Evolutionary conservation across 2,797 vertebrate species (phyloP).

Genomic region (Octomys mimax): DNA sequence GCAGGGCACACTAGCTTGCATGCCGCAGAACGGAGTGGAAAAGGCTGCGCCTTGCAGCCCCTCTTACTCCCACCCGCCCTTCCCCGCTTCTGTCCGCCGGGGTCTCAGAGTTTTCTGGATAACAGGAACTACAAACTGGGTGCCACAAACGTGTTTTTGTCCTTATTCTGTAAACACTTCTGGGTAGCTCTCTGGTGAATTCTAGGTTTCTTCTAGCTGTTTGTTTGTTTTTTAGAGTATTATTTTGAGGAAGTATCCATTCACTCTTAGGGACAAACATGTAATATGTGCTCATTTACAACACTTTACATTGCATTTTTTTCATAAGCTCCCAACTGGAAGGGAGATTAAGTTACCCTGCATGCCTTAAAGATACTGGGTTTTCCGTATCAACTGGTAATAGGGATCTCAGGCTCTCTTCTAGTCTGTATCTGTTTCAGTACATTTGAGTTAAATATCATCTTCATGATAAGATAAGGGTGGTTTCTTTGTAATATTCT

Average conservation of each 20-base stretch:
- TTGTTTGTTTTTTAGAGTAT: not conserved
- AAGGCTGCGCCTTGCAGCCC: not conserved
- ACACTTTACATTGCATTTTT: not conserved
- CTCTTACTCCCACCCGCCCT: not conserved
- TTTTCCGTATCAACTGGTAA: conserved; percentile 7
- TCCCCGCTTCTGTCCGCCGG: not conserved
- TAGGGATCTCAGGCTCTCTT: not conserved
- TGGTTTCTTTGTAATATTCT: conserved; percentile 38
- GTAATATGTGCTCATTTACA: not conserved
- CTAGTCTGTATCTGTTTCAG: not conserved
- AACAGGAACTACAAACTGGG: not conserved
- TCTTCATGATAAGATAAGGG: not conserved
- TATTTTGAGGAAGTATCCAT: not conserved
- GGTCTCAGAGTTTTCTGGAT: not conserved
- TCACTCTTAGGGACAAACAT: not conserved
- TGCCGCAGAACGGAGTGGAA: not conserved
- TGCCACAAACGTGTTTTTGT: conserved; percentile 11
- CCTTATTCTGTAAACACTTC: not conserved
- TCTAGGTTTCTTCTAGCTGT: conserved; percentile 44
- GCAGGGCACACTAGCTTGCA: not conserved
- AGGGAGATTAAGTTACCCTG: not conserved
- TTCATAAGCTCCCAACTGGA: not conserved
- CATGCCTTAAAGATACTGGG: conserved; percentile 14
- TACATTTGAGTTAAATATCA: conserved; percentile 50
- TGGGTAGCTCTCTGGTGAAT: not conserved